Percentiles rank a stretch among this genome's conserved stretches.
These are phyloP conservation scores for Avahi laniger DNA, from an alignment of 2,797 vertebrate species.

Conservation along the genomic window DNA sequence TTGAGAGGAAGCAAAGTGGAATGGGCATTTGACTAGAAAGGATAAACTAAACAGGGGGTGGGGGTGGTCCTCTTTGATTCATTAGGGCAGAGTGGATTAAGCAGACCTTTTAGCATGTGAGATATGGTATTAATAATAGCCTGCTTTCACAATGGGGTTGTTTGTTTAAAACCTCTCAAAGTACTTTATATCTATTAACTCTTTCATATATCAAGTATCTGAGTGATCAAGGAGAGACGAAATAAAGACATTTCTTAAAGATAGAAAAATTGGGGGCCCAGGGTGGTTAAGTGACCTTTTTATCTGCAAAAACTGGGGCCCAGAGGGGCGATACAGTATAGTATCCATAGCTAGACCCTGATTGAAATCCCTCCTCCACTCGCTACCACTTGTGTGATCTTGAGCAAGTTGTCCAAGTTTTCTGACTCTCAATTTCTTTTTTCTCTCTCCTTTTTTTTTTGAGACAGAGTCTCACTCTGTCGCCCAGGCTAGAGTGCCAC, in stretches of 20 bases:
- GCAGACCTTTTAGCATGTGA: neutral
- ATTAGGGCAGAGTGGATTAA: neutral
- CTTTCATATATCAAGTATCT: conserved; percentile 35
- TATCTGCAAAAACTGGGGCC: neutral
- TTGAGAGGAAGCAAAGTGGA: neutral
- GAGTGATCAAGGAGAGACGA: conserved; percentile 1
- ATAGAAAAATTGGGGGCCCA: neutral
- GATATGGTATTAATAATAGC: neutral
- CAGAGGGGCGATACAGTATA: too few relatives aligned
- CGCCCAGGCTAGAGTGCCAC: too few relatives aligned
- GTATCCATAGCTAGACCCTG: neutral
- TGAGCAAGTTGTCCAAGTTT: neutral
- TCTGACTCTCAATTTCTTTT: neutral
- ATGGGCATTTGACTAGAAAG: neutral
- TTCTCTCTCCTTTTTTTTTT: too few relatives aligned
- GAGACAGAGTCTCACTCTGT: too few relatives aligned
- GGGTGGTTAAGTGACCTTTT: neutral
- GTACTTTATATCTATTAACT: conserved; percentile 11
- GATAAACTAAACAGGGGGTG: neutral
- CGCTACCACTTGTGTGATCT: neutral
- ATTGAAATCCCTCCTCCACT: neutral
- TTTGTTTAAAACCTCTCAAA: conserved; percentile 53
- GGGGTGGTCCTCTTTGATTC: neutral
- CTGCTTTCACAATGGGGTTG: neutral
- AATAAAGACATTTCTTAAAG: neutral